A percentile compares a stretch with the other conserved stretches of the same genome.
Conservation (phyloP, 2,797 vertebrate species). For the Lindbergichthys nudifrons region DNA sequence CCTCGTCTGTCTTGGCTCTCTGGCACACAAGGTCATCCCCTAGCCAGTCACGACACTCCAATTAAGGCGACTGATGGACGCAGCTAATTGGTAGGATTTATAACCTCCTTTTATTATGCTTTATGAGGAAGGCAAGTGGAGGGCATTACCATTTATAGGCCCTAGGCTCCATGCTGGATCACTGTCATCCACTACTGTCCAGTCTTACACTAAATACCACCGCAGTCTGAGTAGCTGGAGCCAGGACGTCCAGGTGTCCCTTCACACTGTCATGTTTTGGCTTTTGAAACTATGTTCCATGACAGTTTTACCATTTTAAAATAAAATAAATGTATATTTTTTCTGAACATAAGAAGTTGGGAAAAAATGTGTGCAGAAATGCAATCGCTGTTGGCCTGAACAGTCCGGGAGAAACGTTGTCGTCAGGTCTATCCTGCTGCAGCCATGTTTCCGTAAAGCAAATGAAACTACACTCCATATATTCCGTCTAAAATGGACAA, state of each 20-base stretch:
- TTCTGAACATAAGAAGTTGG: too few relatives aligned
- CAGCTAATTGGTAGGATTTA: slow-evolving; percentile 89
- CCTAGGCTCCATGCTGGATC: slow-evolving; percentile 78
- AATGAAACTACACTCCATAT: too few relatives aligned
- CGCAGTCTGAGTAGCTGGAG: slow-evolving; percentile 21
- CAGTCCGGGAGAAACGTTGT: too few relatives aligned
- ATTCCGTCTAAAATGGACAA: too few relatives aligned
- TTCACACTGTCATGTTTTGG: slow-evolving; percentile 10
- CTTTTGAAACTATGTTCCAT: background rate
- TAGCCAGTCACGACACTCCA: slow-evolving; percentile 86
- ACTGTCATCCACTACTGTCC: slow-evolving; percentile 72
- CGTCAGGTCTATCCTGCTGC: too few relatives aligned
- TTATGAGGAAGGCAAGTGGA: slow-evolving; percentile 88
- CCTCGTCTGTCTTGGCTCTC: slow-evolving; percentile 80
- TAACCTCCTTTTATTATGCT: slow-evolving; percentile 87
- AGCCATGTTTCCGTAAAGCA: too few relatives aligned
- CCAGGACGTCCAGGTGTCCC: slow-evolving; percentile 24
- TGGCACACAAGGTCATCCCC: slow-evolving; percentile 86
- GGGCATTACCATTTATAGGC: slow-evolving; percentile 88
- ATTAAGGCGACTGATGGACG: slow-evolving; percentile 89
- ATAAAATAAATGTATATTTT: background rate
- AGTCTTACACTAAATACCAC: slow-evolving; percentile 39
- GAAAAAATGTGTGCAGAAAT: too few relatives aligned
- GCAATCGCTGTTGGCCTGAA: too few relatives aligned
- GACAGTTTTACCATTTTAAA: background rate